These are phyloP conservation scores for Rhizomys pruinosus DNA, from an alignment of 2,113 vertebrate genomes.

Conservation along the genomic window DNA sequence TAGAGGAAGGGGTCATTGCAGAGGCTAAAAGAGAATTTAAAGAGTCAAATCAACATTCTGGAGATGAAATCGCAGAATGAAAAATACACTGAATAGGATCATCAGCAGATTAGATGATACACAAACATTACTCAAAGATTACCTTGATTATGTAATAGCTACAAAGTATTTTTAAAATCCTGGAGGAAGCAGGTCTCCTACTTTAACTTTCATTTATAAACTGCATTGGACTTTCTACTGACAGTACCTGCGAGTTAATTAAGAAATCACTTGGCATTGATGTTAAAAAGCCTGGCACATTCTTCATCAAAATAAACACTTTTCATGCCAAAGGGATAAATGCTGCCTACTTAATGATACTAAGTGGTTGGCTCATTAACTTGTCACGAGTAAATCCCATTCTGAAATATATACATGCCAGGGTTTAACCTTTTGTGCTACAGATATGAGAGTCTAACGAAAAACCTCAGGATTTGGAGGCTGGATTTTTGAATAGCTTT, in stretches of 20 bases:
- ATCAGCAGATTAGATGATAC: not conserved
- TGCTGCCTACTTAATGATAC: constrained; percentile 47
- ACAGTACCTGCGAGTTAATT: constrained; percentile 62
- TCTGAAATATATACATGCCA: not conserved
- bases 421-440: constrained; percentile 8
- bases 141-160: not conserved
- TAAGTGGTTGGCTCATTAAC: constrained; percentile 54
- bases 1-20: not conserved
- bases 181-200: not conserved
- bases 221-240: constrained; percentile 35
- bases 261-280: constrained; percentile 62
- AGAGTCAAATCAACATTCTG: constrained; percentile 15
- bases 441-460: not conserved
- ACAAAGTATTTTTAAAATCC: constrained; percentile 1
- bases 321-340: constrained; percentile 27
- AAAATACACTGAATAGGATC: not conserved
- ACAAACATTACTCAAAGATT: not conserved
- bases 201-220: constrained; percentile 45
- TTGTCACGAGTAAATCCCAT: constrained; percentile 52
- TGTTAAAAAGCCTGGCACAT: constrained; percentile 47
- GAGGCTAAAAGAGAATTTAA: not conserved
- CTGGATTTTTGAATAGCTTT: not conserved
- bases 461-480: not conserved
- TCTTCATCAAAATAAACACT: constrained; percentile 68
- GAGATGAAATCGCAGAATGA: not conserved